Evolutionary conservation across 2,113 vertebrate genomes (phyloP).

Genomic region (Callospermophilus lateralis): DNA sequence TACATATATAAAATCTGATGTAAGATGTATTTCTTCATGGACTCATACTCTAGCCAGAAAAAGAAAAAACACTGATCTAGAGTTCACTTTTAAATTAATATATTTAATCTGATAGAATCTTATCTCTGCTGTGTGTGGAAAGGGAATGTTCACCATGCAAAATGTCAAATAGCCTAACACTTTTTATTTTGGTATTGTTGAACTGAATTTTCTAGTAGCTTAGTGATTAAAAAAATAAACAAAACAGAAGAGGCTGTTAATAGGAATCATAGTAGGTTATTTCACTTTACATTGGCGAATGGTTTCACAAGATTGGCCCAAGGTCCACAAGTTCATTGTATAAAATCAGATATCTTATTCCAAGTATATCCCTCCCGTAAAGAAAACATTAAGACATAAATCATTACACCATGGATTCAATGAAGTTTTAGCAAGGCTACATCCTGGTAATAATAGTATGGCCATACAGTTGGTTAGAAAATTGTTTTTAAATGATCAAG

Average conservation of each 20-base stretch:
- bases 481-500: background rate
- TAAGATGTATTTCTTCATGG: background rate
- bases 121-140: background rate
- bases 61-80: background rate
- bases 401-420: background rate
- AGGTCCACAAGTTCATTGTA: background rate
- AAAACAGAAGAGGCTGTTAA: background rate
- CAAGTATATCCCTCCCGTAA: background rate
- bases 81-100: background rate
- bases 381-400: constrained; percentile 29
- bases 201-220: constrained; percentile 12
- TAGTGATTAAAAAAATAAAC: constrained; percentile 28
- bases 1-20: background rate
- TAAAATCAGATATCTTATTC: constrained; percentile 32
- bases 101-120: background rate
- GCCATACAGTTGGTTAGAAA: background rate
- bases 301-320: constrained; percentile 51
- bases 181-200: constrained; percentile 40
- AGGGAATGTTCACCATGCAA: background rate
- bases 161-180: background rate
- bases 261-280: constrained; percentile 6
- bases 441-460: background rate
- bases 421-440: background rate
- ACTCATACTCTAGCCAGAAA: background rate
- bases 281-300: background rate